Base-by-base conservation (phyloP, 2,888 invertebrate genomes). In the Sinopyrophorus schimmeli region DNA sequence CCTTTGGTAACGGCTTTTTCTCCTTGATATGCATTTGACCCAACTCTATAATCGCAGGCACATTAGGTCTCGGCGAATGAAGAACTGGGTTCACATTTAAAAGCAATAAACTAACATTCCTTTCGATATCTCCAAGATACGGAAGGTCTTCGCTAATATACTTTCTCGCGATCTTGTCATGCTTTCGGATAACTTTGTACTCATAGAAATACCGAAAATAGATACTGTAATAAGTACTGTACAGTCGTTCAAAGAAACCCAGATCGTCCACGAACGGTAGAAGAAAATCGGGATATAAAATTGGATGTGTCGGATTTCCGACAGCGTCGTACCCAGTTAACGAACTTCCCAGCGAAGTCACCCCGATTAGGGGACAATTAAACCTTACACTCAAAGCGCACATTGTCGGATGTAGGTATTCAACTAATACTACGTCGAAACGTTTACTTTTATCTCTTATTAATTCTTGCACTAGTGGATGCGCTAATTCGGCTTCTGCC, bases 241-340 rank as follows among this genome's bases (percentile, higher is more conserved):
- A 59, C 1, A 66, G 35, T 38, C 69, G 54, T 53, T 75, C 70
- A 23, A 74, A 75, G 21, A 74, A 63, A n/a, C 68, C 76, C 47
- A 77, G 57, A 50, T 76, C 72, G 27, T 71, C 68, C 44, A 71
- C 34, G 15, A 44, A 55, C 9, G 57, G 60, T 15, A 68, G 42
- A 43, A 64, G 57, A 57, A 65, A 59, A 41, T 69, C 68, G 0
- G 67, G 66, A 43, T 64, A 61, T 6, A 66, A 16, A 4, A 63
- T 55, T 2, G 65, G 61, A 16, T 60, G 62, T 39, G 59, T 52
- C 1, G 58, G 64, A 47, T 67, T 65, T 7, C 65, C 66, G 23
- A 61, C 52, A 1, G 60, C 60, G 26, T 57, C 58, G 35, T 67
- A 65, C 2, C 53, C 61, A 2, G 61, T 58, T 12, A 52, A 54